Evolutionary conservation across 2,797 vertebrate species (phyloP).

Genomic region (Gymnoscopelus microlampas): DNA sequence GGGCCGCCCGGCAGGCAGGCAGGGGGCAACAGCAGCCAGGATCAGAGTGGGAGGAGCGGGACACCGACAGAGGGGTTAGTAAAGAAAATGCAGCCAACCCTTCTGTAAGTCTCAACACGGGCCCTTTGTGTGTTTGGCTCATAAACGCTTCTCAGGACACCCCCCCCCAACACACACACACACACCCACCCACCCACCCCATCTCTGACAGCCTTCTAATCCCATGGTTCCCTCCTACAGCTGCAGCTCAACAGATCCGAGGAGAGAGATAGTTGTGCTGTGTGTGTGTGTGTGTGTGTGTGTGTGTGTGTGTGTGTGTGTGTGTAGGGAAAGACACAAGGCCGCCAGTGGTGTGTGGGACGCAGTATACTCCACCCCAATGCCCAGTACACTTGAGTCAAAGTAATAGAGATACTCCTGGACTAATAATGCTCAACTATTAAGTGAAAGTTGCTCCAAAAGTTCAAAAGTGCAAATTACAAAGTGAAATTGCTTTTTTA

Average conservation of each 20-base stretch:
- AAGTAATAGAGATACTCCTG: too few species aligned
- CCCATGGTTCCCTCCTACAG: conserved; percentile 45
- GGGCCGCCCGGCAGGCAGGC: neutral
- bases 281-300: neutral
- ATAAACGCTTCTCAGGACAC: conserved; percentile 72
- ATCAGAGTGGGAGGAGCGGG: conserved; percentile 59
- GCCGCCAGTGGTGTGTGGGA: conserved; percentile 6
- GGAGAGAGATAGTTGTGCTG: conserved; percentile 52
- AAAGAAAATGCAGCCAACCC: conserved; percentile 50
- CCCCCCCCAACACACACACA: conserved; percentile 41
- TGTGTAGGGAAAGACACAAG: too few species aligned
- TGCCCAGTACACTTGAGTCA: too few species aligned
- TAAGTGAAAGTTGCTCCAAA: too few species aligned
- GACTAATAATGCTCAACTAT: too few species aligned
- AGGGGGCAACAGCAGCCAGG: conserved; percentile 11
- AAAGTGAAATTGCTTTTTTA: too few species aligned
- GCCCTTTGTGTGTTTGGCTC: conserved; percentile 57
- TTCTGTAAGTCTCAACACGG: conserved; percentile 55
- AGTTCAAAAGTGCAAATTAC: too few species aligned
- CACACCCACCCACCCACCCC: neutral
- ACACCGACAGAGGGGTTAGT: conserved; percentile 57
- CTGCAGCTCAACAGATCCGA: conserved; percentile 38
- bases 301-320: neutral
- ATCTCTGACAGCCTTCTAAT: neutral
- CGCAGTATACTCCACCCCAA: conserved; percentile 26